These are phyloP conservation scores for Gallirallus australis DNA, from an alignment of 2,797 vertebrate genomes.

Conservation along the genomic window DNA sequence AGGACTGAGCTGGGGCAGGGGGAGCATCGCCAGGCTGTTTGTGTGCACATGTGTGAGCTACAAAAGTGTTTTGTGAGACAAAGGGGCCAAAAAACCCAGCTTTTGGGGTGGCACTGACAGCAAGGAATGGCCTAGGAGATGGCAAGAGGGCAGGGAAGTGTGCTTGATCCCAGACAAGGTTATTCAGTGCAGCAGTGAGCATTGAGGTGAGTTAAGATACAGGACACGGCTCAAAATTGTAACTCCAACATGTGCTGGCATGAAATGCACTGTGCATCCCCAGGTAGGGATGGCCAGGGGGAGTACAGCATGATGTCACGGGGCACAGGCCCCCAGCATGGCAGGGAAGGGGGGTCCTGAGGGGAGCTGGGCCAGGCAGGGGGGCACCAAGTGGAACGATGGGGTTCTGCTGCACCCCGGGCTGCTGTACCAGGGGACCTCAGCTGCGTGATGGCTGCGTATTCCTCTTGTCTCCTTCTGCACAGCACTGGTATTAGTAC, in stretches of 20 bases:
- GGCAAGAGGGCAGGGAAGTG: neutral
- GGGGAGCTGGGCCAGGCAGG: neutral
- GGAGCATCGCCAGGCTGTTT: neutral
- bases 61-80: neutral
- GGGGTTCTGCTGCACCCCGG: neutral
- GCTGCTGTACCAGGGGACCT: neutral
- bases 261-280: neutral
- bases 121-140: neutral
- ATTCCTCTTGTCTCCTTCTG: neutral
- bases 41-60: neutral
- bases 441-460: rapidly evolving
- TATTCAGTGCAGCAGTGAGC: neutral
- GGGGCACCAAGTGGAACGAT: neutral
- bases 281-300: neutral
- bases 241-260: neutral
- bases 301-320: rapidly evolving
- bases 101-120: slow-evolving; percentile 2
- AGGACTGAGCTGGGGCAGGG: neutral
- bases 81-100: slow-evolving; percentile 20
- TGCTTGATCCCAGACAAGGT: neutral
- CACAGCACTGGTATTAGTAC: too few species aligned
- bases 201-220: neutral
- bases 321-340: neutral
- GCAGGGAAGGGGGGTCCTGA: neutral
- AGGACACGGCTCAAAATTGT: neutral